These are phyloP conservation scores for Sabatieria punctata DNA, from an alignment of 2,888 invertebrate species.

Conservation along the genomic window DNA sequence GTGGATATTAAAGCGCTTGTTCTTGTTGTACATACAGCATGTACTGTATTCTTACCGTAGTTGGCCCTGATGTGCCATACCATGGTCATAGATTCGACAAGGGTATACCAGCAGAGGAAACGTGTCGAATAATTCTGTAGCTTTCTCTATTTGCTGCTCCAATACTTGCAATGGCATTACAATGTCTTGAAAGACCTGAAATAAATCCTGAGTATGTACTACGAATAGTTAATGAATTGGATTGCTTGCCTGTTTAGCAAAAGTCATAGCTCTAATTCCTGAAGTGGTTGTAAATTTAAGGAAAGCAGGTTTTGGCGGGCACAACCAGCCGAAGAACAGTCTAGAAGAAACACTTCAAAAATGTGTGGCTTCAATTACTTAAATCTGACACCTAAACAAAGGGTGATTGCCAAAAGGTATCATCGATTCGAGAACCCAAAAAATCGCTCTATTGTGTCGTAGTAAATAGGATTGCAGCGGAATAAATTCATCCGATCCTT, in stretches of 20 bases:
- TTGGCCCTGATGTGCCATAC: conserved; percentile 34
- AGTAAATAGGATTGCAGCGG: conserved; percentile 48
- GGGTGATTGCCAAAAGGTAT: conserved; percentile 51
- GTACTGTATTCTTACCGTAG: conserved; percentile 12
- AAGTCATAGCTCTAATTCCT: conserved; percentile 49
- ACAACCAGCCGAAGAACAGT: conserved; percentile 47
- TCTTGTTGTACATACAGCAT: too few relatives aligned
- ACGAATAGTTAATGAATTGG: not conserved
- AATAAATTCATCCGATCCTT: conserved; percentile 42
- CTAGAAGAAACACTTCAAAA: conserved; percentile 25
- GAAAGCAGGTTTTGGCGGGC: conserved; percentile 53
- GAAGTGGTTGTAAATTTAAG: conserved; percentile 54
- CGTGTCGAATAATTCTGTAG: conserved; percentile 46
- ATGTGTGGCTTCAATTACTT: not conserved
- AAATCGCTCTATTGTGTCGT: conserved; percentile 47
- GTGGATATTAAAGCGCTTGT: too few relatives aligned
- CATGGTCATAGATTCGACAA: conserved; percentile 48
- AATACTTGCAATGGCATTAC: conserved; percentile 48
- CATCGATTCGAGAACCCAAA: conserved; percentile 56
- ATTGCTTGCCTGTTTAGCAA: conserved; percentile 43
- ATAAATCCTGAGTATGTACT: conserved; percentile 1
- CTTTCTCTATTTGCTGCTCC: conserved; percentile 46
- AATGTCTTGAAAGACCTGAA: conserved; percentile 49
- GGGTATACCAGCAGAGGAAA: conserved; percentile 53
- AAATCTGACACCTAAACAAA: conserved; percentile 38